Evolutionary conservation across 2,888 invertebrate genomes (phyloP).

Genomic region (Athalia circularis): DNA sequence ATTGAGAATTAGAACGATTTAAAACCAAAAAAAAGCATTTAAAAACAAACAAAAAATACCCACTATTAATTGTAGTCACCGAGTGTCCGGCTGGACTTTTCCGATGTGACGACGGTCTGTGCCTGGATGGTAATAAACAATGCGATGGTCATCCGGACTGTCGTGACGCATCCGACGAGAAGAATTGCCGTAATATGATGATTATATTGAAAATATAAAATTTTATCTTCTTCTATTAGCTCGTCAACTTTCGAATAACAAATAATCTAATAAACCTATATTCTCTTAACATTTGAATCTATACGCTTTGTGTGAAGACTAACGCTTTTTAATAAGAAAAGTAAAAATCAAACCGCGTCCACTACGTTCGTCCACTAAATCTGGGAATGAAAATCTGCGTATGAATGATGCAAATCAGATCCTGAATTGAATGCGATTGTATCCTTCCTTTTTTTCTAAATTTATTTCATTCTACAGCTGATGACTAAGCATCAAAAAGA

Average conservation of each 20-base stretch:
- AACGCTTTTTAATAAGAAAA: no score
- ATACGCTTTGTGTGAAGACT: no score
- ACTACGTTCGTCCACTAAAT: no score
- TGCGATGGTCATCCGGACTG: slow-evolving; percentile 81
- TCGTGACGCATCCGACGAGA: slow-evolving; percentile 79
- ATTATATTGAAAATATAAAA: not conserved
- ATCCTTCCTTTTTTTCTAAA: no score
- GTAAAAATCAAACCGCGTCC: no score
- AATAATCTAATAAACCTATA: not conserved
- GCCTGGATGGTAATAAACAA: slow-evolving; percentile 76
- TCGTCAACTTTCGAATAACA: not conserved
- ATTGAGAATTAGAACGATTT: not conserved
- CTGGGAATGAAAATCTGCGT: no score
- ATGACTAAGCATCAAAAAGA: no score
- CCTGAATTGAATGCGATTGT: no score
- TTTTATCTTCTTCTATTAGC: not conserved
- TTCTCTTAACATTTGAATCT: no score
- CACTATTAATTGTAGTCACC: slow-evolving; percentile 51
- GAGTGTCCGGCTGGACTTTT: slow-evolving; percentile 74
- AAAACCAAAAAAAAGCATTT: not conserved
- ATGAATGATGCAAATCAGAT: no score
- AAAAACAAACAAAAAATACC: no score
- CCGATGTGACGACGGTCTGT: slow-evolving; percentile 77
- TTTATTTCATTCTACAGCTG: no score
- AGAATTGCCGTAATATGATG: slow-evolving; percentile 75